These are phyloP conservation scores for Drosophila jambulina DNA, from an alignment of 1,140 invertebrate species.

Conservation along the genomic window DNA sequence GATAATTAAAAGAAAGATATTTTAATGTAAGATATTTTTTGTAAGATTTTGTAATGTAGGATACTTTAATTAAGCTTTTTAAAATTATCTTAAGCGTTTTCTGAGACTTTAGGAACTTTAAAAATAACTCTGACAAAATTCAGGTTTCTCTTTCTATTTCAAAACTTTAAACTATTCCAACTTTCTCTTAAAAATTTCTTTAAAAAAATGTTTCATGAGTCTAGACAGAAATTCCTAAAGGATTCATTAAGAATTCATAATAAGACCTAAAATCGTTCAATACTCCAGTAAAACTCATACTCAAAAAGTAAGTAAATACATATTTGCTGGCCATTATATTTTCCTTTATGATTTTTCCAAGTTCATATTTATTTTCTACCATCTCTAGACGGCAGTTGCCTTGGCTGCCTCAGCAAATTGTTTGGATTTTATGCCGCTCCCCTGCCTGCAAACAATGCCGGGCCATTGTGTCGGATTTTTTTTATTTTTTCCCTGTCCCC, in stretches of 20 bases:
- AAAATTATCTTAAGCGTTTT: background rate
- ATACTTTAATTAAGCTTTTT: background rate
- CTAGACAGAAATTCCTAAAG: too few species aligned
- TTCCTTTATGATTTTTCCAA: background rate
- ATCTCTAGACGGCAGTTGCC: conserved; percentile 51
- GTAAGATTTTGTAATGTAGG: too few species aligned
- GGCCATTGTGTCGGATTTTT: conserved; percentile 31
- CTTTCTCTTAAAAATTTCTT: too few species aligned
- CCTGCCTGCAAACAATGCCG: conserved; percentile 75
- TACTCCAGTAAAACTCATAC: background rate
- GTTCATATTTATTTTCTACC: background rate
- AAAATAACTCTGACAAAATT: too few species aligned
- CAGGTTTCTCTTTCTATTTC: too few species aligned
- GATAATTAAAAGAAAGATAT: too few species aligned
- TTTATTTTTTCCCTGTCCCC: conserved; percentile 6
- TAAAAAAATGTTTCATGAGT: too few species aligned
- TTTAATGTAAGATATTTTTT: too few species aligned
- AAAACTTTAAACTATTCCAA: too few species aligned
- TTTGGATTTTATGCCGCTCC: conserved; percentile 78
- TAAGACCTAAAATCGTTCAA: too few species aligned
- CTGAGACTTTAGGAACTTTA: background rate
- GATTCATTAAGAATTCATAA: too few species aligned
- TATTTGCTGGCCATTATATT: background rate
- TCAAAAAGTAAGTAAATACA: background rate
- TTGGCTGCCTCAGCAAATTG: conserved; percentile 73